Evolutionary conservation across 2,888 invertebrate species (phyloP).

Genomic region (Orgyia antiqua): DNA sequence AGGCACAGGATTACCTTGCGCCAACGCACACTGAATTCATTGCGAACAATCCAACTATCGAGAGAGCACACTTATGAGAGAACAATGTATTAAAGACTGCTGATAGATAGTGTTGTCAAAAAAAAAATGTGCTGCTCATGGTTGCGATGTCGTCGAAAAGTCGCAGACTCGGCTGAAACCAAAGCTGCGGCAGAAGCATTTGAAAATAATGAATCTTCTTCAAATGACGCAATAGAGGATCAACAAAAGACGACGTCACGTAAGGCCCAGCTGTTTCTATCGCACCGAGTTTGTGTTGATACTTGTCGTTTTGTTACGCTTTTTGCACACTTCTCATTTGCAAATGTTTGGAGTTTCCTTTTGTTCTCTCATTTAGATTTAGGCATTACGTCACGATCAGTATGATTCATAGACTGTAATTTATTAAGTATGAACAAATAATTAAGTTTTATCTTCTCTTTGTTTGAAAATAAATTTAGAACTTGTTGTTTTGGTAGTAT

Average conservation of each 20-base stretch:
- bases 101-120: conserved; percentile 30
- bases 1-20: conserved; percentile 64
- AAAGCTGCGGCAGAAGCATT: conserved; percentile 49
- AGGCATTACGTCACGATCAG: conserved; percentile 34
- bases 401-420: conserved; percentile 36
- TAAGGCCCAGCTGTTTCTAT: conserved; percentile 46
- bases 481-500: too few relatives aligned
- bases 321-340: conserved; percentile 36
- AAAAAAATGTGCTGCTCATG: conserved; percentile 70
- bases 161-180: conserved; percentile 53
- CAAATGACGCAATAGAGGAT: conserved; percentile 33
- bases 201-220: conserved; percentile 37
- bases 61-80: conserved; percentile 37
- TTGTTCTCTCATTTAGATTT: conserved; percentile 16
- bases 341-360: conserved; percentile 27
- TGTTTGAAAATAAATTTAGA: too few relatives aligned
- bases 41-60: conserved; percentile 51
- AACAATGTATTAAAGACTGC: conserved; percentile 24
- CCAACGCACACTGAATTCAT: conserved; percentile 59
- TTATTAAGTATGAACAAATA: conserved; percentile 9
- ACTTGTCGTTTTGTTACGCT: conserved; percentile 31
- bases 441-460: too few relatives aligned
- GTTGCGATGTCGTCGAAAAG: conserved; percentile 61
- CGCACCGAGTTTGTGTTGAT: conserved; percentile 32
- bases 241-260: conserved; percentile 47